Conservation (phyloP, 2,888 invertebrate species). For the Drosophila basisetae region DNA sequence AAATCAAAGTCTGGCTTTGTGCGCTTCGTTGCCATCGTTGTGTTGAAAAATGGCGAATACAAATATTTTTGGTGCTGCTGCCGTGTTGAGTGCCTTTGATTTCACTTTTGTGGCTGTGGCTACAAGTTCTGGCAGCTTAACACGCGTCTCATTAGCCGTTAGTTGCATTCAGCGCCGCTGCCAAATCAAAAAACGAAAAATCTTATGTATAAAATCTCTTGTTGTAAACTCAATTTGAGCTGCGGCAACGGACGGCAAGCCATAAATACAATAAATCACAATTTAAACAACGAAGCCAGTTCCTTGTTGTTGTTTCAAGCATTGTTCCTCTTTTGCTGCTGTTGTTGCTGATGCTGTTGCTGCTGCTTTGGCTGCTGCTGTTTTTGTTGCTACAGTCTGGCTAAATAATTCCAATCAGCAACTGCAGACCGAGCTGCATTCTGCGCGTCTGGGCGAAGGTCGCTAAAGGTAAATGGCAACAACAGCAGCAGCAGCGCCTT, state of each 20-base stretch:
- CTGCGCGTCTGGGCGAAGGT: constrained; percentile 54
- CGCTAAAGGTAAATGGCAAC: constrained; percentile 65
- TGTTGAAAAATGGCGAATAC: constrained; percentile 35
- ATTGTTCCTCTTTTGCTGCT: constrained; percentile 28
- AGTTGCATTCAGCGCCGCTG: constrained; percentile 52
- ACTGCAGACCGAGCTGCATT: constrained; percentile 49
- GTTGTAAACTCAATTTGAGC: constrained; percentile 61
- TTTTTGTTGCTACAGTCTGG: constrained; percentile 36
- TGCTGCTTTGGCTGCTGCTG: constrained; percentile 2
- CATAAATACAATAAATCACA: constrained; percentile 73
- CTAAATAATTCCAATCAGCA: constrained; percentile 75
- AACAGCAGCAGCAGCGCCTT: constrained; percentile 43
- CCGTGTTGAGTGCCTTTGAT: constrained; percentile 36
- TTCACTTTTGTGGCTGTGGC: constrained; percentile 53
- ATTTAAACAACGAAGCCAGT: constrained; percentile 58
- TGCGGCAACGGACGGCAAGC: constrained; percentile 27
- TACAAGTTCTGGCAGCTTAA: constrained; percentile 50
- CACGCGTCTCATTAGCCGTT: constrained; percentile 75
- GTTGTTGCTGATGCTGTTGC: constrained; percentile 4
- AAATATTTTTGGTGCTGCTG: constrained; percentile 8
- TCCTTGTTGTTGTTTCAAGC: constrained; percentile 25
- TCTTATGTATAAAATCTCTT: constrained; percentile 11
- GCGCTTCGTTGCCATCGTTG: constrained; percentile 47
- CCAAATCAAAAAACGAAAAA: constrained; percentile 7
- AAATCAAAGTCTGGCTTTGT: constrained; percentile 49